A percentile compares a stretch with the other conserved stretches of the same genome.
phyloP scores from a whole-genome alignment of 2,888 invertebrate genomes.

The Drosophila anceps region DNA sequence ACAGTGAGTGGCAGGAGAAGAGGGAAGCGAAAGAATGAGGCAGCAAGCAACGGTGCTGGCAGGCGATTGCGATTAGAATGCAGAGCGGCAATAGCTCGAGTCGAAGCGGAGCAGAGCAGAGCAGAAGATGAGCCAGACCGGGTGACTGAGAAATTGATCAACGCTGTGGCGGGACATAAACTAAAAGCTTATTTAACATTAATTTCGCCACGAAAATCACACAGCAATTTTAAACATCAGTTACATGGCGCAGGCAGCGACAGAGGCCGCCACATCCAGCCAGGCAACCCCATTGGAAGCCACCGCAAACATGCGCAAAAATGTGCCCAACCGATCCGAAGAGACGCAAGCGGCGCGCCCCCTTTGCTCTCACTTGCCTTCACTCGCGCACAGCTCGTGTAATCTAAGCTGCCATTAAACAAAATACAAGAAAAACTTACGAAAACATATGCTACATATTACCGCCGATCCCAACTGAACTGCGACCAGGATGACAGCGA shows the following conservation, averaged over 20 bases:
- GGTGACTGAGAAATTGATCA: slow-evolving; percentile 81
- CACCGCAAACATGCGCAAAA: slow-evolving; percentile 68
- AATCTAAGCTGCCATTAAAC: slow-evolving; percentile 82
- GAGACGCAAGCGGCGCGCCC: slow-evolving; percentile 13
- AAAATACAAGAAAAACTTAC: slow-evolving; percentile 81
- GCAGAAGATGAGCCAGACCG: slow-evolving; percentile 57
- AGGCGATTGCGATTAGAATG: slow-evolving; percentile 59
- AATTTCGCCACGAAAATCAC: slow-evolving; percentile 82
- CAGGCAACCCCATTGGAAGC: slow-evolving; percentile 60
- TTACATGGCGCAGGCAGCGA: slow-evolving; percentile 62
- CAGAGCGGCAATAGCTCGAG: slow-evolving; percentile 40
- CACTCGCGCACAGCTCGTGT: slow-evolving; percentile 59
- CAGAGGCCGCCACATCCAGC: slow-evolving; percentile 17
- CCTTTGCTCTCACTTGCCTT: slow-evolving; percentile 11
- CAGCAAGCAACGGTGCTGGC: slow-evolving; percentile 30
- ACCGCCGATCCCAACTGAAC: slow-evolving; percentile 65
- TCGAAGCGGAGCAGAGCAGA: slow-evolving; percentile 7
- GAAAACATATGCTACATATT: slow-evolving; percentile 81
- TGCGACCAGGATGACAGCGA: slow-evolving; percentile 45
- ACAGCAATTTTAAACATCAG: slow-evolving; percentile 80
- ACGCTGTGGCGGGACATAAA: slow-evolving; percentile 81
- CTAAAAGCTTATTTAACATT: slow-evolving; percentile 82
- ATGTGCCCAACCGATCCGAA: slow-evolving; percentile 39
- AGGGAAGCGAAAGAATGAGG: slow-evolving; percentile 11
- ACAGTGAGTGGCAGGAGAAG: background rate